Base-by-base conservation (phyloP, 1,140 invertebrate species). In the Steinernema khuongi region DNA sequence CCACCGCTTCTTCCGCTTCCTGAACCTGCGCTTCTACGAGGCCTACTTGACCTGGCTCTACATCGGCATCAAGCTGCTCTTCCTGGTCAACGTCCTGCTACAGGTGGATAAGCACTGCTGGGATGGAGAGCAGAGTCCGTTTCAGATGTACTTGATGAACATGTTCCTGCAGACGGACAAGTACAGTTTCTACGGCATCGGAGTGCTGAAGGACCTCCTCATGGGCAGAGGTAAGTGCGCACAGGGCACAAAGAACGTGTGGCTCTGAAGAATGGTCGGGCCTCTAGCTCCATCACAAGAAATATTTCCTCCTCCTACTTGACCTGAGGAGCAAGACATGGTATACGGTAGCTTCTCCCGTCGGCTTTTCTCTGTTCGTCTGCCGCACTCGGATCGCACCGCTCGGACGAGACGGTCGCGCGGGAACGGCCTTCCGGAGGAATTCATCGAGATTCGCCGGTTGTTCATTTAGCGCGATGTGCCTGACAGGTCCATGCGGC, bases 91-190 rank as follows among this genome's bases (percentile, higher is more conserved):
- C 73, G 83, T 84, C 2, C n/a, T 81, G 2, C 31, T 73, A 4
- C 83, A 83, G 74, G 81, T 84, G 67, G 4, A 7, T 26, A 67
- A 67, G 60, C 26, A 26, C 60, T 26, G 4, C n/a, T 7, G 30
- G 26, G 4, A 67, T 26, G 26, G 30, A 7, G 32, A 60, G 28
- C 31, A 72, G 4, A 17, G 1, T 50, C 26, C 32, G 31, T 73
- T 82, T 33, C 44, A 85, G 82, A 81, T 89, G 74, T 88, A 87
- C 80, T 80, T 89, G 73, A 81, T 89, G 78, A 88, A 89, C 79
- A 82, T 81, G 70, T 88, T 89, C 75, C 78, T 89, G 31, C 86
- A 87, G 70, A 85, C 85, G 33, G 79, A 81, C 31, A 84, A 87
- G 33, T 88, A 87, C 72, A 84, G 86, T 76, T 80, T 85, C 71